Evolutionary conservation across 1,140 invertebrate species (phyloP), one percentile per base, ranked within the genome.

Genomic region (Cataglyphis hispanica): DNA sequence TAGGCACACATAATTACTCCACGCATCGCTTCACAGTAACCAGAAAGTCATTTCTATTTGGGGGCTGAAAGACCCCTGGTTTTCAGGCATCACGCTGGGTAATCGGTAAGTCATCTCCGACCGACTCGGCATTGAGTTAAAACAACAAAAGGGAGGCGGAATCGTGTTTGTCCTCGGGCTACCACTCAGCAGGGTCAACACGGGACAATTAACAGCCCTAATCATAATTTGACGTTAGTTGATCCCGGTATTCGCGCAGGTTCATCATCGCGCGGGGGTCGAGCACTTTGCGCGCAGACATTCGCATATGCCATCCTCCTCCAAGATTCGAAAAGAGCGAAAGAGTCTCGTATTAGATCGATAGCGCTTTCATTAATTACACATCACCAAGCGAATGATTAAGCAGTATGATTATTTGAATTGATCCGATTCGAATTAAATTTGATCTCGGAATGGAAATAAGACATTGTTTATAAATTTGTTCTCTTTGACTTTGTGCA

Each of bases 161-260:
- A 78, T 81, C 77, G 86, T 92, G 86, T 92, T 92, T 92, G 89
- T 89, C 88, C 88, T 84, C 84, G 87, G 76, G 84, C 87, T 81
- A 88, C 91, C 92, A 92, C 92, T 93, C 89, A 89, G 89, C 63
- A 92, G 88, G 86, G 91, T 93, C 91, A 93, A 93, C 91, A 93
- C 37, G 89, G 85, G 87, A 88, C 91, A 92, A 92, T 93, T 92
- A 93, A 92, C 88, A 86, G 86, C 86, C 87, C 85, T 92, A 90
- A 92, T 93, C 90, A 92, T 91, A 90, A 91, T 91, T 91, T 89
- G 90, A 91, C 89, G 85, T 91, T 85, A 77, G 85, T 88, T 90
- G 89, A 90, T 90, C 89, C 87, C 75, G 81, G 74, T 86, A 87
- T 84, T 81, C 88, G 89, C 88, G 89, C 88, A 72, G 84, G 74